Conservation (phyloP, 1,140 invertebrate species). For the Pseudomyrmex pallidus region DNA sequence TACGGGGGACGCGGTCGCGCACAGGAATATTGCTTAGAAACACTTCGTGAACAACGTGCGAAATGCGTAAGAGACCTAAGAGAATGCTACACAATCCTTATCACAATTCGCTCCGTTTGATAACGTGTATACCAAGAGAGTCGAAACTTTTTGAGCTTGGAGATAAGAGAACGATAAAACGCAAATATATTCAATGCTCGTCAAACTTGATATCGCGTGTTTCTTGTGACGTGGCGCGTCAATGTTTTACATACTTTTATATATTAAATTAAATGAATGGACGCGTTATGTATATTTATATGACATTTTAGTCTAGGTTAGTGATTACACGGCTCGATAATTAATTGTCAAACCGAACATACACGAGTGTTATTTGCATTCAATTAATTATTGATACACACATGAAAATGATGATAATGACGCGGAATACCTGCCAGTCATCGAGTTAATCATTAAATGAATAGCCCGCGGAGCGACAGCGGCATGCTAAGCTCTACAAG, state of each 20-base stretch:
- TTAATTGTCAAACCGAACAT: constrained; percentile 35
- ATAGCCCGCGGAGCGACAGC: neutral
- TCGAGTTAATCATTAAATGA: constrained; percentile 58
- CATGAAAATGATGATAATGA: constrained; percentile 56
- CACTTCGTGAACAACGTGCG: constrained; percentile 14
- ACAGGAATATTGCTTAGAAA: constrained; percentile 58
- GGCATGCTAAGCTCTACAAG: constrained; percentile 16
- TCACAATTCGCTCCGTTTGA: constrained; percentile 9
- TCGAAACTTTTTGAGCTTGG: neutral
- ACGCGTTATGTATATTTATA: neutral
- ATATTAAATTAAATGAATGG: neutral
- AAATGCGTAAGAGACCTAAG: constrained; percentile 8
- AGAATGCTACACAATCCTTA: neutral
- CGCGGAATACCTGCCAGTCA: constrained; percentile 30
- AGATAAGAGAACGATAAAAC: neutral
- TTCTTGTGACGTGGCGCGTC: no score
- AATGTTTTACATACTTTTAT: neutral
- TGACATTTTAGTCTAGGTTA: neutral
- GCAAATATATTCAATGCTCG: neutral
- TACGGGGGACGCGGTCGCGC: constrained; percentile 13
- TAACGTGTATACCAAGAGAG: neutral
- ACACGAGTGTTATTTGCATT: constrained; percentile 37
- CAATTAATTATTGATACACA: constrained; percentile 49
- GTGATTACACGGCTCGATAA: neutral
- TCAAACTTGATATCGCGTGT: neutral